Base-by-base conservation (phyloP, 1,140 invertebrate species). In the Dendroctonus ponderosae region DNA sequence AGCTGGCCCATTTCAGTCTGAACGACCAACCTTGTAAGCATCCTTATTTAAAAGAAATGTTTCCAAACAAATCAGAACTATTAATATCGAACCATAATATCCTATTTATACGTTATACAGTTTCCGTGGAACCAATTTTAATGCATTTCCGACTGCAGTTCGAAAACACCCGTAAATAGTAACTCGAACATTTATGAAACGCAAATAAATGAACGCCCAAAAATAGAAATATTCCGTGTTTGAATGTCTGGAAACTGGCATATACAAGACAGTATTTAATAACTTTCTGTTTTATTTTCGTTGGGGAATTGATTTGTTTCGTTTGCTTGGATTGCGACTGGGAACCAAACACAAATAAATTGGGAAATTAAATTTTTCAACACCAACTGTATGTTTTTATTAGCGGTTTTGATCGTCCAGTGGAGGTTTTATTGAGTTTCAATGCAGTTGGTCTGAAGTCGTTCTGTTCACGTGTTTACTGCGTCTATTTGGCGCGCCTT, bases 61-160 rank as follows among this genome's bases (percentile, higher is more conserved):
- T 7, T 9, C 15, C 40, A 11, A 58, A 58, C 42, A 44, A 44
- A 58, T 58, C 46, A 42, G 14, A 44, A 37, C 56, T 44, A 58
- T 58, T 58, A 58, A 58, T 58, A 58, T 58, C 38, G 26, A 37
- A 58, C 11, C 43, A 11, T 58, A 11, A 58, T 58, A 58, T 58
- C 42, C 42, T 43, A 58, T 58, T 58, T 44, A 40, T 43, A 56
- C 15, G n/a, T 46, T 26, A 26, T 58, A 44, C 8, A 7, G 38
- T 43, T 44, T 58, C 56, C 56, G 56, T 58, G 56, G 56, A 44
- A 58, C 56, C 43, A 56, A 58, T 58, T 58, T 58, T 58, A 58
- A 58, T 58, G 56, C 46, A 26, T 58, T 58, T 58, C 56, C 56
- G 56, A 9, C 41, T 43, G 41, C 42, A 58, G 43, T 58, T 7